Conservation (phyloP, 2,113 vertebrate genomes). For the Psilopsiagon aurifrons region DNA sequence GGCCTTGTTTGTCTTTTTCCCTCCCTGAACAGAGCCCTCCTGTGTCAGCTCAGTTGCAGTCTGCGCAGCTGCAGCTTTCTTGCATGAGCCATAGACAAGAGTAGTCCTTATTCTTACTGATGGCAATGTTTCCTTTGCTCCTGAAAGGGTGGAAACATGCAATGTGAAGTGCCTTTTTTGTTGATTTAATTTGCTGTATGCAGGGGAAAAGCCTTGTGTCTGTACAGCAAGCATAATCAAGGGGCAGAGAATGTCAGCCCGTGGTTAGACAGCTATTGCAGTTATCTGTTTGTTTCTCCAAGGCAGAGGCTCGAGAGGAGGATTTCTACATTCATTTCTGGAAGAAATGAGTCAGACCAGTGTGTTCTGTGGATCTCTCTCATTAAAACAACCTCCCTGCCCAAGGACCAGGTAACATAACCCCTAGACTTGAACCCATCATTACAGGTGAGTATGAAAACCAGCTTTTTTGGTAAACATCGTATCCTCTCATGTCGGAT, state of each 20-base stretch:
- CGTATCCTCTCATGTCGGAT: accelerated
- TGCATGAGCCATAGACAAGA: not conserved
- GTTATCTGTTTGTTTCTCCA: not conserved
- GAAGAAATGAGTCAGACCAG: accelerated
- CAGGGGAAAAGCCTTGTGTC: not conserved
- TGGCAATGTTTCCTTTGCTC: not conserved
- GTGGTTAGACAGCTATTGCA: not conserved
- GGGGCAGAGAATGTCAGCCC: not conserved
- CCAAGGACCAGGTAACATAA: not conserved
- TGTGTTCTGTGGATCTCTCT: not conserved
- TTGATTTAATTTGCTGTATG: not conserved
- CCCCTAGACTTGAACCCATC: not conserved
- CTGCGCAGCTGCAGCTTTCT: conserved; percentile 6
- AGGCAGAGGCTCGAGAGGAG: not conserved
- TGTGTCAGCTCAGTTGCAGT: not conserved
- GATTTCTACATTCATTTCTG: not conserved
- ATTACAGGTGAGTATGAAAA: not conserved
- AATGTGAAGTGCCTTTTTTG: not conserved
- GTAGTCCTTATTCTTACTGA: conserved; percentile 17
- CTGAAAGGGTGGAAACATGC: not conserved
- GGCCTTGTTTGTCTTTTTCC: not conserved
- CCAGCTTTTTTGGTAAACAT: not conserved
- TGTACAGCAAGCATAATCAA: accelerated
- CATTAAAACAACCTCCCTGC: accelerated
- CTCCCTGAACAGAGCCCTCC: not conserved